A percentile compares a stretch with the other conserved stretches of the same genome.
Evolutionary conservation across 1,140 invertebrate genomes (phyloP).

Genomic region (Parasteatoda tepidariorum): DNA sequence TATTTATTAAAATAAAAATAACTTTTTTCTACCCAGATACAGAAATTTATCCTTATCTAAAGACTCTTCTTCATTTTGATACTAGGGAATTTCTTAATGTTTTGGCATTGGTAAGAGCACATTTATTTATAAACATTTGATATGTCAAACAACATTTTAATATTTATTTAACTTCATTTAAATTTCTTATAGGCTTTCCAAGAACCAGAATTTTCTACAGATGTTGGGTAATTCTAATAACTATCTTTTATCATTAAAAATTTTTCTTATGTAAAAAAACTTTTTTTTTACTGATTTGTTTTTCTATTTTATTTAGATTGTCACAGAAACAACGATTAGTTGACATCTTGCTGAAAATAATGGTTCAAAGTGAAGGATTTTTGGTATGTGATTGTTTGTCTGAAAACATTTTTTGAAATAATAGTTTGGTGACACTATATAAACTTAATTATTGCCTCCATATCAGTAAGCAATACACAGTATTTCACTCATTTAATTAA

Average conservation of each 20-base stretch:
- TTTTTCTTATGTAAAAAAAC: background rate
- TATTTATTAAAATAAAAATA: too few species aligned
- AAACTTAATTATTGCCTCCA: background rate
- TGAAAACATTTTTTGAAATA: background rate
- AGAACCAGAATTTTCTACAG: slow-evolving; percentile 81
- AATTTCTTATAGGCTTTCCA: slow-evolving; percentile 77
- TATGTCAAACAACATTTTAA: background rate
- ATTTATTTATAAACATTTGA: background rate
- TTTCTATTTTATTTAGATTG: slow-evolving; percentile 40
- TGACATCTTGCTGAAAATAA: slow-evolving; percentile 82
- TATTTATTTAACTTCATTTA: background rate
- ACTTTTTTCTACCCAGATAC: slow-evolving; percentile 63
- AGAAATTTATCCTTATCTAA: slow-evolving; percentile 66
- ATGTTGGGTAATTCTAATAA: slow-evolving; percentile 72
- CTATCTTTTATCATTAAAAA: background rate
- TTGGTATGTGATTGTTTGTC: slow-evolving; percentile 72
- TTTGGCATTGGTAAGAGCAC: slow-evolving; percentile 74
- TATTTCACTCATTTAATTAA: too few species aligned
- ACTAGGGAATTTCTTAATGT: slow-evolving; percentile 92
- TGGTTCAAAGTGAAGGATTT: slow-evolving; percentile 78
- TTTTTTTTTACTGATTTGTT: background rate
- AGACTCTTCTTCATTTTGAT: slow-evolving; percentile 86
- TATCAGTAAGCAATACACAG: too few species aligned
- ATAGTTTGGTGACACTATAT: background rate
- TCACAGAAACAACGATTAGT: slow-evolving; percentile 76